Percentiles rank a stretch among this genome's conserved stretches.
phyloP scores from a whole-genome alignment of 1,140 invertebrate genomes.

The Gonioctena quinquepunctata region DNA sequence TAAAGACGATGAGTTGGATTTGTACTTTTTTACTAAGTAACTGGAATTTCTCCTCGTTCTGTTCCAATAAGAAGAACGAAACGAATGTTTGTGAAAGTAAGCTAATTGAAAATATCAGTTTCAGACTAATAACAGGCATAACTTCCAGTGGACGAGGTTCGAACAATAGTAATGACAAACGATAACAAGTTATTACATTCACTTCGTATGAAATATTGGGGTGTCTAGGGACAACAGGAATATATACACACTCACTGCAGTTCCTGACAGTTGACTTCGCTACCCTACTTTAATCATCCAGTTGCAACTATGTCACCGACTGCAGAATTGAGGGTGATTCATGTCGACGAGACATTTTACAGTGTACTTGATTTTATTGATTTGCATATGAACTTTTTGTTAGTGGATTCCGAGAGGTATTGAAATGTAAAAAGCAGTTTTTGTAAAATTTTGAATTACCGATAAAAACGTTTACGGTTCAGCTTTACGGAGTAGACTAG shows the following conservation, averaged over 20 bases:
- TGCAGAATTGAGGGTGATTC: slow-evolving; percentile 20
- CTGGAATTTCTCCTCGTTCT: background rate
- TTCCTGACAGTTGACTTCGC: slow-evolving; percentile 24
- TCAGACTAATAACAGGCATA: background rate
- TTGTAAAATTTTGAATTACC: no score
- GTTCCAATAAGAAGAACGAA: background rate
- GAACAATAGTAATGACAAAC: slow-evolving; percentile 24
- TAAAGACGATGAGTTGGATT: no score
- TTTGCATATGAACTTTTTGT: background rate
- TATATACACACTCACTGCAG: slow-evolving; percentile 3
- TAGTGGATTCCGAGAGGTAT: background rate
- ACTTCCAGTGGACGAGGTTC: slow-evolving; percentile 8
- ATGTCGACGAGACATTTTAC: background rate
- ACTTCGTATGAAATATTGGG: slow-evolving; percentile 14
- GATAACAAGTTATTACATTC: slow-evolving; percentile 26
- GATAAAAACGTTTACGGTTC: no score
- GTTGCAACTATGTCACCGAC: slow-evolving; percentile 12
- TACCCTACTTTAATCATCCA: slow-evolving; percentile 20
- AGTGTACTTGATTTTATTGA: background rate
- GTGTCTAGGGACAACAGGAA: background rate
- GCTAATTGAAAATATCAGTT: background rate
- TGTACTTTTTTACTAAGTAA: no score
- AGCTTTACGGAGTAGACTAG: no score
- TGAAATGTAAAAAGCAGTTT: no score
- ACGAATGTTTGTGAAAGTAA: background rate